These are phyloP conservation scores for Serrognathus titanus DNA, from an alignment of 2,888 invertebrate species.

Conservation along the genomic window DNA sequence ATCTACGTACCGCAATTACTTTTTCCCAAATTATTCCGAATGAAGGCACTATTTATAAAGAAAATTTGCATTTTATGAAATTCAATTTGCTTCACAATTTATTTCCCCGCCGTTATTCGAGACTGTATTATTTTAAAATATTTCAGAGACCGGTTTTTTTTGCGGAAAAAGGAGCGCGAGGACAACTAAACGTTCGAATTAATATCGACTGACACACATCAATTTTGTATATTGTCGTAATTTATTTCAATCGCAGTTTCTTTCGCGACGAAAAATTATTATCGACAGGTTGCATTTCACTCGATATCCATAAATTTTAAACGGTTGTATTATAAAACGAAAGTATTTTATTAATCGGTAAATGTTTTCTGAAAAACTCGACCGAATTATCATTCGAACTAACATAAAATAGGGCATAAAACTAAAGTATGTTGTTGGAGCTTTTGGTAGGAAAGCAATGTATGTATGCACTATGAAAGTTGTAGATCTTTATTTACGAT, in stretches of 20 bases:
- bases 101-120: background rate
- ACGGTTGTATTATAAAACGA: slow-evolving; percentile 19
- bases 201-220: slow-evolving; percentile 20
- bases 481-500: no score
- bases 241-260: slow-evolving; percentile 19
- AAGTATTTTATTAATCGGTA: background rate
- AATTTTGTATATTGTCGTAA: slow-evolving; percentile 21
- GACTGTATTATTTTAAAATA: slow-evolving; percentile 1
- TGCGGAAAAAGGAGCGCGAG: background rate
- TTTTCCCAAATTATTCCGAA: no score
- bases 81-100: slow-evolving; percentile 5
- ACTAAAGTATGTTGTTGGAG: no score
- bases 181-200: slow-evolving; percentile 6
- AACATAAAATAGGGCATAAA: background rate
- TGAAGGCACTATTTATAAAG: background rate
- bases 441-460: no score
- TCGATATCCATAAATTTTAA: slow-evolving; percentile 21
- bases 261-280: slow-evolving; percentile 19
- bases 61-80: slow-evolving; percentile 2
- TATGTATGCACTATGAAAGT: no score
- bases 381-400: background rate
- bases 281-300: slow-evolving; percentile 17
- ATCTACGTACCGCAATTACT: no score
- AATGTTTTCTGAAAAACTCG: slow-evolving; percentile 10
- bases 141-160: background rate